Evolutionary conservation across 1,140 invertebrate species (phyloP), one percentile per base, ranked within the genome.

Genomic region (Laupala kohalensis): DNA sequence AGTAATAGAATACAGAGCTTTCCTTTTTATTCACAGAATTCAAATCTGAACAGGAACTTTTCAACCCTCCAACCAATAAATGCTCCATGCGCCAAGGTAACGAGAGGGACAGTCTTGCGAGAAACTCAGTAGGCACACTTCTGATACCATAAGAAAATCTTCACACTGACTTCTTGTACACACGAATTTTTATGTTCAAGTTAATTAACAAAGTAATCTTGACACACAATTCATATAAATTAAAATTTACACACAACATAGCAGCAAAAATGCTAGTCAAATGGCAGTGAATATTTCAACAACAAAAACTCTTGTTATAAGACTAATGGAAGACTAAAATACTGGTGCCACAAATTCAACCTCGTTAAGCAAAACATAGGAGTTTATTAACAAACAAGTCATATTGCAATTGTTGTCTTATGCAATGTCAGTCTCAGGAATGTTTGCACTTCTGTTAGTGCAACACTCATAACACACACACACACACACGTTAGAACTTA

Each of bases 321-420:
- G 15, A 29, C 27, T 25, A 68, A 15, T 68, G 67, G 67, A 68
- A 68, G 67, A 68, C 67, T 68, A 68, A 68, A 68, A 68, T 29
- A 68, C n/a, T n/a, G 19, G 24, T 68, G 67, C 28, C 28, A 68
- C 67, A 68, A 68, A 68, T 68, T 37, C n/a, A 68, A 30, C 5
- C 9, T 37, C 24, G 23, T 23, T 37, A 29, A 68, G 37, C 37
- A 53, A 19, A 53, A 53, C 37, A 9, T 53, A 53, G 19, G 37
- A 53, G 37, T 53, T 53, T 9, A 53, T 53, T 19, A 53, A 53
- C 37, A 53, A 53, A 53, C 19, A 53, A 53, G 9, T 53, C 37
- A 53, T 53, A 53, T 53, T 53, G 37, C 37, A 53, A 53, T 53
- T 19, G n/a, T n/a, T n/a, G 9, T 53, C 37, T 53, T 53, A 13